Conservation (phyloP, 2,113 vertebrate genomes). For the Corythornis vintsioides region DNA sequence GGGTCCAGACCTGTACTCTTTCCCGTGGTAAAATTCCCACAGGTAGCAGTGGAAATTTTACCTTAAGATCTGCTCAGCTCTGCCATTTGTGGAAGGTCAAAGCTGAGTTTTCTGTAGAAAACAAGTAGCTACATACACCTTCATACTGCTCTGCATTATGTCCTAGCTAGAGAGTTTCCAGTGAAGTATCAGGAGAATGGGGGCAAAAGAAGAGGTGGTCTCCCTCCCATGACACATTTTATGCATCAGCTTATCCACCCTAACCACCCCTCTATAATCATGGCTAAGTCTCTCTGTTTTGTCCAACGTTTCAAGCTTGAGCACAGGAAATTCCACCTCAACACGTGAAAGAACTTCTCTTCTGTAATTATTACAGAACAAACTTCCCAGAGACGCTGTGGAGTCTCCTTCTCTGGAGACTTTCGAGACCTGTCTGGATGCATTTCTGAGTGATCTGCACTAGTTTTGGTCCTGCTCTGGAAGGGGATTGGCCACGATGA, state of each 20-base stretch:
- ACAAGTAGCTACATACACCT: not conserved
- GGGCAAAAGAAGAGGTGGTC: not conserved
- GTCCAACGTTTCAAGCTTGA: no score
- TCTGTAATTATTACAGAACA: no score
- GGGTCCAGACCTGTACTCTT: not conserved
- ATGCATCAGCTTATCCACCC: not conserved
- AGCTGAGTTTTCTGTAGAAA: not conserved
- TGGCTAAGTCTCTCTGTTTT: not conserved
- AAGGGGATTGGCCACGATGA: no score
- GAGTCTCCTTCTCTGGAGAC: no score
- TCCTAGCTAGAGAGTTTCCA: not conserved
- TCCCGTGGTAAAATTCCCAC: not conserved
- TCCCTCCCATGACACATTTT: not conserved
- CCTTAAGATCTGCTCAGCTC: not conserved
- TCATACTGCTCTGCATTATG: not conserved
- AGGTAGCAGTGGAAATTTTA: not conserved
- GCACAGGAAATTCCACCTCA: no score
- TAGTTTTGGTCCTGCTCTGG: no score
- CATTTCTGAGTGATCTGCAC: no score
- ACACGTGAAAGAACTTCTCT: no score
- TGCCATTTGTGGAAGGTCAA: not conserved
- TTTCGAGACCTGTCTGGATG: no score
- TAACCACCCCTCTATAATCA: fast-evolving
- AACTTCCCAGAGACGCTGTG: no score
- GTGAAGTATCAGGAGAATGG: fast-evolving